These are phyloP conservation scores for Liopterus haemorrhoidalis DNA, from an alignment of 2,888 invertebrate species.

Conservation along the genomic window DNA sequence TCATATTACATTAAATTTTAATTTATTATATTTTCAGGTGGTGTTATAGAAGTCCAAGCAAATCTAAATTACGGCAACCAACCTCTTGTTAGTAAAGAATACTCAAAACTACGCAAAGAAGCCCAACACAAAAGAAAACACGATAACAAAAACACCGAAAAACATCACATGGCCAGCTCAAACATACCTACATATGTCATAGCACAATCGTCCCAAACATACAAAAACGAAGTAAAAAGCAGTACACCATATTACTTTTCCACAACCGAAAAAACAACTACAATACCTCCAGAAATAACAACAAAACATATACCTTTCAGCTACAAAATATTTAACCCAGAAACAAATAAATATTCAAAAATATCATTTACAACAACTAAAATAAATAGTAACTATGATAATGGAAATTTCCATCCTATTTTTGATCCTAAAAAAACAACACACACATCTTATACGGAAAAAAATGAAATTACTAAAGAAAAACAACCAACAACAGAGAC, in stretches of 20 bases:
- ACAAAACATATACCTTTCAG: slow-evolving; percentile 10
- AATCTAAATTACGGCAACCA: slow-evolving; percentile 49
- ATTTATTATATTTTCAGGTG: slow-evolving; percentile 42
- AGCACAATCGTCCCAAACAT: slow-evolving; percentile 35
- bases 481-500: too few relatives aligned
- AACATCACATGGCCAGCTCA: too few relatives aligned
- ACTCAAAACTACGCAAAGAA: slow-evolving; percentile 50
- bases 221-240: slow-evolving; percentile 29
- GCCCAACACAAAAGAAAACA: slow-evolving; percentile 33
- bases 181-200: slow-evolving; percentile 37
- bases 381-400: neutral
- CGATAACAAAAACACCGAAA: slow-evolving; percentile 13
- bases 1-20: too few relatives aligned
- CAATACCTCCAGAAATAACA: slow-evolving; percentile 12
- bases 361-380: slow-evolving; percentile 13
- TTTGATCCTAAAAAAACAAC: too few relatives aligned
- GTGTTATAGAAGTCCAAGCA: slow-evolving; percentile 50
- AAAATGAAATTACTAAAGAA: too few relatives aligned
- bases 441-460: too few relatives aligned
- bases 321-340: neutral
- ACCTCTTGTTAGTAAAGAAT: slow-evolving; percentile 50
- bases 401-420: too few relatives aligned
- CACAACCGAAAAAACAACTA: slow-evolving; percentile 21
- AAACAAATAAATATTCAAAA: slow-evolving; percentile 13
- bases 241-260: slow-evolving; percentile 29